These are phyloP conservation scores for Arge pagana DNA, from an alignment of 2,888 invertebrate genomes.

Conservation along the genomic window DNA sequence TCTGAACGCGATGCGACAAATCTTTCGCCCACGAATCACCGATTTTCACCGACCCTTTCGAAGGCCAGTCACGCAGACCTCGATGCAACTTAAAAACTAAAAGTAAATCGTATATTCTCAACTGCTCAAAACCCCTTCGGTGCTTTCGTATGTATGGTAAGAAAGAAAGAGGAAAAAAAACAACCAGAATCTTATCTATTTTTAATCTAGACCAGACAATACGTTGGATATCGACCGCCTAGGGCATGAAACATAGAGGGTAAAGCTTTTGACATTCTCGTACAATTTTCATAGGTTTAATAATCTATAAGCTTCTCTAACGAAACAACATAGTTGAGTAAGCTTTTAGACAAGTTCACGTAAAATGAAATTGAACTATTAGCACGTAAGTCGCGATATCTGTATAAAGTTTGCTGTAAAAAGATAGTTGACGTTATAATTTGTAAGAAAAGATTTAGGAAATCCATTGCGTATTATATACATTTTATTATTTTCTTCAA, in stretches of 20 bases:
- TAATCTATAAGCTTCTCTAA: conserved; percentile 1
- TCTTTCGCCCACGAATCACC: no score
- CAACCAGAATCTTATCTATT: conserved; percentile 1
- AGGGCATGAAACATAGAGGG: conserved; percentile 4
- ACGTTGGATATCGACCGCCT: conserved; percentile 2
- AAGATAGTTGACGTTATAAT: conserved; percentile 27
- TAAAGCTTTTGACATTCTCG: not conserved
- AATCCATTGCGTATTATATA: conserved; percentile 24
- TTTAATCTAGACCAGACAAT: conserved; percentile 13
- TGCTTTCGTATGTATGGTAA: conserved; percentile 37
- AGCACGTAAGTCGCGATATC: conserved; percentile 31
- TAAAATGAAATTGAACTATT: conserved; percentile 33
- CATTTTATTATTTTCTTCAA: conserved; percentile 33
- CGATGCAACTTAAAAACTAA: conserved; percentile 4
- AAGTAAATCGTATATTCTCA: conserved; percentile 14
- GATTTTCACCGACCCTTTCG: no score
- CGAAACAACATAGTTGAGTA: not conserved
- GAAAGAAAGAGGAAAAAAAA: not conserved
- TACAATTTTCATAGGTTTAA: not conserved
- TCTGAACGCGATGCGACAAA: no score
- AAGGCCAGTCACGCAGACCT: not conserved
- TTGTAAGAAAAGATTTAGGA: conserved; percentile 27
- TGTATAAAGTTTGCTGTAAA: conserved; percentile 37
- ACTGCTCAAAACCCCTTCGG: conserved; percentile 44
- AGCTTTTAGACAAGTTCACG: conserved; percentile 17